Evolutionary conservation across 2,797 vertebrate genomes (phyloP).

Genomic region (Peromyscus melanophrys): DNA sequence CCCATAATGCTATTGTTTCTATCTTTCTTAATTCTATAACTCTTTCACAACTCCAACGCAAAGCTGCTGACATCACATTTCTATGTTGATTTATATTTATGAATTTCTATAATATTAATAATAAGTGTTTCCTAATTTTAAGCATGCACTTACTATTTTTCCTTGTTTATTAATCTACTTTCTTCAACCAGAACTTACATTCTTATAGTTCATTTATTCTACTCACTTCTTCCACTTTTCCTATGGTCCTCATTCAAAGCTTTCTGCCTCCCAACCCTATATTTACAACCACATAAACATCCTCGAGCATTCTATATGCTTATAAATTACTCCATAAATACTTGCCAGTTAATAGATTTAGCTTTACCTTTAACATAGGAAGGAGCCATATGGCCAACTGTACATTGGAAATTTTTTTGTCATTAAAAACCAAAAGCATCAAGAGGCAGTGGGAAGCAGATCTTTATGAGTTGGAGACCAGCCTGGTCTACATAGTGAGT

Average conservation of each 20-base stretch:
- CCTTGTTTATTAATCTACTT: slow-evolving; percentile 63
- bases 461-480: not conserved
- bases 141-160: not conserved
- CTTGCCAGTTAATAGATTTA: slow-evolving; percentile 53
- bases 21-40: slow-evolving; percentile 66
- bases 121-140: slow-evolving; percentile 18
- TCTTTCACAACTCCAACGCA: slow-evolving; percentile 41
- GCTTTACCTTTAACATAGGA: slow-evolving; percentile 44
- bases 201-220: slow-evolving; percentile 32
- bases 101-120: slow-evolving; percentile 41
- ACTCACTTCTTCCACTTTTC: slow-evolving; percentile 33
- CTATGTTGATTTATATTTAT: slow-evolving; percentile 49
- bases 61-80: slow-evolving; percentile 57
- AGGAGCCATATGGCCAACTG: not conserved
- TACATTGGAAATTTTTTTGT: not conserved
- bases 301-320: not conserved
- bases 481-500: not conserved
- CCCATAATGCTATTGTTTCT: not conserved
- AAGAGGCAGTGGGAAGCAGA: not conserved
- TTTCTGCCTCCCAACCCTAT: not conserved
- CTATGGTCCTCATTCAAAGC: not conserved
- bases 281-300: not conserved
- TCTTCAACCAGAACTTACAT: slow-evolving; percentile 5
- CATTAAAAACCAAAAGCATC: slow-evolving; percentile 54
- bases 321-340: slow-evolving; percentile 3